A percentile compares a stretch with the other conserved stretches of the same genome.
Conservation (phyloP, 2,888 invertebrate species). For the Perithous albicinctus region DNA sequence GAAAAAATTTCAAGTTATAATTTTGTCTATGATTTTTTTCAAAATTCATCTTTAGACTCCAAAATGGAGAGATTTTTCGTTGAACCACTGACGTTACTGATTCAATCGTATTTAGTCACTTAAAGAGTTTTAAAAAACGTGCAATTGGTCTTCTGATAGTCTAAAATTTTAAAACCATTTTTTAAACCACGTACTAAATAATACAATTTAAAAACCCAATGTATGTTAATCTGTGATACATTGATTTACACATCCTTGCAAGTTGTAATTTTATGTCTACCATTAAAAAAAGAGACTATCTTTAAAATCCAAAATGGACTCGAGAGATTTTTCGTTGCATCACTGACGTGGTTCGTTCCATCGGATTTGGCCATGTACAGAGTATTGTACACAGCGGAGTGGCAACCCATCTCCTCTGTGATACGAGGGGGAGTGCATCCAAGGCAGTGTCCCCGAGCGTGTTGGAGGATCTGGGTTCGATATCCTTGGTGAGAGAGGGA, state of each 20-base stretch:
- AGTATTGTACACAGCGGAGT: neutral
- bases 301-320: neutral
- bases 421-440: constrained; percentile 70
- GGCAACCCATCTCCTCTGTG: constrained; percentile 62
- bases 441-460: constrained; percentile 22
- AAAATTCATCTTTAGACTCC: no score
- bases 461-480: constrained; percentile 30
- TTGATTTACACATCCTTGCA: no score
- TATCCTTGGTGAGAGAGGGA: constrained; percentile 56
- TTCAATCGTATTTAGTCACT: no score
- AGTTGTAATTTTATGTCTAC: neutral
- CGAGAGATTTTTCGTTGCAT: neutral
- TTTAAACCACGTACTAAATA: no score
- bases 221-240: no score
- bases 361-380: neutral
- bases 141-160: no score
- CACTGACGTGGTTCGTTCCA: neutral
- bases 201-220: no score
- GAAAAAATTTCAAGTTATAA: neutral
- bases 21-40: no score
- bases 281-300: neutral
- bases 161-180: no score
- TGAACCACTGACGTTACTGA: no score
- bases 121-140: no score
- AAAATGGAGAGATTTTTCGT: no score